phyloP scores from a whole-genome alignment of 2,797 vertebrate genomes.

The Sorex maritimensis region DNA sequence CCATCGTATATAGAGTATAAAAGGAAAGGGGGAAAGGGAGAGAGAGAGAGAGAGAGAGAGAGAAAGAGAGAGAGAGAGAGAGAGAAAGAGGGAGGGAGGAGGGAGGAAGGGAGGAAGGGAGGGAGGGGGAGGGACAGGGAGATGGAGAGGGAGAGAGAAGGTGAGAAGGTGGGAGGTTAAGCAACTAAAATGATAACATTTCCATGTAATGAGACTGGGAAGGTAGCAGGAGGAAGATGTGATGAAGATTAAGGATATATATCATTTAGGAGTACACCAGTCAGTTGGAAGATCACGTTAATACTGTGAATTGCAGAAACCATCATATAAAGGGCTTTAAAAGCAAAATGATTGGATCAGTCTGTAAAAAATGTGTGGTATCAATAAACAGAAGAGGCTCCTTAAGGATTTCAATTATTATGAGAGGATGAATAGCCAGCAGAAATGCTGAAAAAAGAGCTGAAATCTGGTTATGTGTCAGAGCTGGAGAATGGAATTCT shows the following conservation, averaged over 20 bases:
- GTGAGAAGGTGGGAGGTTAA: slow-evolving; percentile 13
- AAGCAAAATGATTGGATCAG: background rate
- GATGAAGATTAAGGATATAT: slow-evolving; percentile 26
- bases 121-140: too few species aligned
- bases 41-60: background rate
- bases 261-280: background rate
- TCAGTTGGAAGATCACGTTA: background rate
- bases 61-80: background rate
- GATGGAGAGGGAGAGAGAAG: background rate
- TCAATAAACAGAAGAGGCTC: slow-evolving; percentile 26
- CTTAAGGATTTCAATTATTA: background rate
- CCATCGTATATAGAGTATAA: background rate
- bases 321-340: background rate
- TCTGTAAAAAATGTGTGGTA: background rate
- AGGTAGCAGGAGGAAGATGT: background rate
- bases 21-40: background rate
- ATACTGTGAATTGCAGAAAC: background rate
- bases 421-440: background rate
- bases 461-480: background rate
- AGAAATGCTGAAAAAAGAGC: slow-evolving; percentile 27
- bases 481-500: background rate
- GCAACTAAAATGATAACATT: background rate
- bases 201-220: background rate
- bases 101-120: too few species aligned
- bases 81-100: background rate